phyloP scores from a whole-genome alignment of 2,888 invertebrate species.

The Steinernema hermaphroditum region DNA sequence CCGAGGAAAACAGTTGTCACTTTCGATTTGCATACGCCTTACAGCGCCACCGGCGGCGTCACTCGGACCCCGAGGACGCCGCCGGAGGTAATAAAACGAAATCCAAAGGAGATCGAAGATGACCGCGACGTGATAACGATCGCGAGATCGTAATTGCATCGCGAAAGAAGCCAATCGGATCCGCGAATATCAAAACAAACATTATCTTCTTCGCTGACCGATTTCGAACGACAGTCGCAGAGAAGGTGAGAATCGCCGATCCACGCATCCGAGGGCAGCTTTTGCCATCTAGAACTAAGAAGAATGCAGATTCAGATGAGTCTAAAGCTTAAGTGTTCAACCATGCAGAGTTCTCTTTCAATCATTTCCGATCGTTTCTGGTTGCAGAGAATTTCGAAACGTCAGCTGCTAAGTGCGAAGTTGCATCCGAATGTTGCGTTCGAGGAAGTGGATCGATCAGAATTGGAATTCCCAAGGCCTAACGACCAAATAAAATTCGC shows the following conservation, averaged over 20 bases:
- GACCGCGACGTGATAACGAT: constrained; percentile 31
- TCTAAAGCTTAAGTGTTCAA: too few relatives aligned
- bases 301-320: too few relatives aligned
- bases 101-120: constrained; percentile 1
- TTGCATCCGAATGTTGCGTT: too few relatives aligned
- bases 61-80: neutral
- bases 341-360: too few relatives aligned
- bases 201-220: constrained; percentile 21
- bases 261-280: too few relatives aligned
- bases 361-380: too few relatives aligned
- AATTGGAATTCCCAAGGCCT: neutral
- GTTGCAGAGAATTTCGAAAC: too few relatives aligned
- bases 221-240: neutral
- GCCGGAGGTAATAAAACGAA: constrained; percentile 19
- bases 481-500: neutral
- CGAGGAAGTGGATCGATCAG: too few relatives aligned
- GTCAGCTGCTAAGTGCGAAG: too few relatives aligned
- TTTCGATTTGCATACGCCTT: constrained; percentile 25
- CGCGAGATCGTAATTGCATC: constrained; percentile 26
- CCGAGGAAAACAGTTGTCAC: constrained; percentile 19
- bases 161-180: constrained; percentile 14
- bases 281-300: too few relatives aligned
- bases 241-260: too few relatives aligned
- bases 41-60: constrained; percentile 15
- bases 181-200: constrained; percentile 16